Conservation (phyloP, 1,140 invertebrate species). For the Bombus waltoni region DNA sequence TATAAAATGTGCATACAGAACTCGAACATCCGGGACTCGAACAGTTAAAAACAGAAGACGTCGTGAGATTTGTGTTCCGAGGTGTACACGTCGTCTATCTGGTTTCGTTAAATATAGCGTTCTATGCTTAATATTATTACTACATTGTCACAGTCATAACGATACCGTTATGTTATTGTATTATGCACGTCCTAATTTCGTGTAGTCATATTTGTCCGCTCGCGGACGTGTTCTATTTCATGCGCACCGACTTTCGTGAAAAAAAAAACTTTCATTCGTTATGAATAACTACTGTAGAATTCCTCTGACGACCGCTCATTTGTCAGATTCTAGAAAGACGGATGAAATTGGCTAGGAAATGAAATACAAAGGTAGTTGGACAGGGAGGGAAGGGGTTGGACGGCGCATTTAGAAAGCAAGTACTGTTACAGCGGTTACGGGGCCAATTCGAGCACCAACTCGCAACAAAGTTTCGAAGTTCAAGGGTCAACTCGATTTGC, state of each 20-base stretch:
- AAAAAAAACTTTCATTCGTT: not conserved
- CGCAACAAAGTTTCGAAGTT: slow-evolving; percentile 66
- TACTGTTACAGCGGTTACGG: slow-evolving; percentile 54
- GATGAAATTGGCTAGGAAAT: slow-evolving; percentile 53
- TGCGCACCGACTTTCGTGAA: fast-evolving
- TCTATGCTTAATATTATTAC: too few relatives aligned
- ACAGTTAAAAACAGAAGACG: too few relatives aligned
- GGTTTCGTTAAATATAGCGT: too few relatives aligned
- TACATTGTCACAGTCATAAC: too few relatives aligned
- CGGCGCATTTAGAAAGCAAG: slow-evolving; percentile 50
- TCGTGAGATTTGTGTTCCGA: too few relatives aligned
- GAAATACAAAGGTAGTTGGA: slow-evolving; percentile 46
- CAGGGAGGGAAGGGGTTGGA: not conserved
- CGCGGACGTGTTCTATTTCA: not conserved
- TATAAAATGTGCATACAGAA: too few relatives aligned
- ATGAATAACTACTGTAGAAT: not conserved
- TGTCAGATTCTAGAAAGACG: not conserved
- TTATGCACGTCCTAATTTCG: too few relatives aligned
- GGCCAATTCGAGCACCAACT: slow-evolving; percentile 58
- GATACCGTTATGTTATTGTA: too few relatives aligned
- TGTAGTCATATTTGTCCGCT: not conserved
- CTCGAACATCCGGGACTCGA: too few relatives aligned
- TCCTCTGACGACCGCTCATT: not conserved
- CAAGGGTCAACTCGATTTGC: slow-evolving; percentile 67
- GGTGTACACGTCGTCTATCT: too few relatives aligned